Evolutionary conservation across 2,888 invertebrate species (phyloP).

Genomic region (Cephalotes varians): DNA sequence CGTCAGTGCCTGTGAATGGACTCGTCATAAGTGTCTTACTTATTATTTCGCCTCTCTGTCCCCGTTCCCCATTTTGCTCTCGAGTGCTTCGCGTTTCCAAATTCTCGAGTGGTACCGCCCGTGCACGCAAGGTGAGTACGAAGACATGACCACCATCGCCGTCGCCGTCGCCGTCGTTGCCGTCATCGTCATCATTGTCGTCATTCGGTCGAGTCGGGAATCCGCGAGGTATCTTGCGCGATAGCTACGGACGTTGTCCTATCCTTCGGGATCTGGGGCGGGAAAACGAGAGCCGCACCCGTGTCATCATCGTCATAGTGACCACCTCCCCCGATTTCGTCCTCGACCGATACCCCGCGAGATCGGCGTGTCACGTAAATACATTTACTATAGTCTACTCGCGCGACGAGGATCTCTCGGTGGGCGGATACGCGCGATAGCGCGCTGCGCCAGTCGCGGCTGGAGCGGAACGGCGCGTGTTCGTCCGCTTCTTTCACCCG

Average conservation of each 20-base stretch:
- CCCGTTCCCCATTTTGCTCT: conserved; percentile 70
- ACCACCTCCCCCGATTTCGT: not conserved
- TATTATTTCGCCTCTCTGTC: conserved; percentile 74
- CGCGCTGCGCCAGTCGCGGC: conserved; percentile 48
- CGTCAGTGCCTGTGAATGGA: conserved; percentile 83
- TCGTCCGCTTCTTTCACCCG: not conserved
- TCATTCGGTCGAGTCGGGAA: not conserved
- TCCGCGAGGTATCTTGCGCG: not conserved
- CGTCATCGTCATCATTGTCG: not conserved
- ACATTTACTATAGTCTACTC: conserved; percentile 16
- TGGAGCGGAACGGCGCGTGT: conserved; percentile 35
- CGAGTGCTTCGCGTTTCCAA: conserved; percentile 74
- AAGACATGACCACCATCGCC: not conserved
- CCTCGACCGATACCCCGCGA: conserved; percentile 1
- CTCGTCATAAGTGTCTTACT: conserved; percentile 83
- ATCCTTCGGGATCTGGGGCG: not conserved
- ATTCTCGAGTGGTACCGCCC: conserved; percentile 54
- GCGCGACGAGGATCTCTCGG: conserved; percentile 10
- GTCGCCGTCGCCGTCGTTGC: not conserved
- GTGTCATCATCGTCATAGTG: not conserved
- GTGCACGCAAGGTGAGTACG: conserved; percentile 76
- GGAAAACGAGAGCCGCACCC: conserved; percentile 10
- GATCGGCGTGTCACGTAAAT: conserved; percentile 73
- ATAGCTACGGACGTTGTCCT: not conserved
- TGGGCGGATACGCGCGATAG: not conserved